phyloP scores from a whole-genome alignment of 2,797 vertebrate species.

The Oceanodroma leucorhoa region DNA sequence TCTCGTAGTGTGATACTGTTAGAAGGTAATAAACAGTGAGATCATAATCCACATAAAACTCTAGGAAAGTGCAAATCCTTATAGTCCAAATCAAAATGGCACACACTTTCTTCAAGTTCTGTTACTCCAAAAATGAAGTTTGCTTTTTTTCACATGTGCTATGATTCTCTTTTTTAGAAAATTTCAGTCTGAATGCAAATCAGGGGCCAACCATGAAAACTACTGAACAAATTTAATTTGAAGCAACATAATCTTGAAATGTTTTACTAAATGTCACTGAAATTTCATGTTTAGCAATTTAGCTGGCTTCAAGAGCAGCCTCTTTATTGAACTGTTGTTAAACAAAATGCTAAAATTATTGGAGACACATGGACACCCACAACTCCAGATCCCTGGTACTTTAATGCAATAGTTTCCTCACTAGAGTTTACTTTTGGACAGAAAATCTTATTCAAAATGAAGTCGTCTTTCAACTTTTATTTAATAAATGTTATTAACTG shows the following conservation, averaged over 20 bases:
- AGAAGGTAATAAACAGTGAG: constrained; percentile 14
- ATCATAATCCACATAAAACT: constrained; percentile 32
- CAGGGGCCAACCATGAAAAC: constrained; percentile 14
- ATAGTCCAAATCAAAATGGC: constrained; percentile 35
- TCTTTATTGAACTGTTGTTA: constrained; percentile 31
- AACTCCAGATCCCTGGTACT: background rate
- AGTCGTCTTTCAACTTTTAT: constrained; percentile 8
- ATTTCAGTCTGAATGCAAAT: constrained; percentile 35
- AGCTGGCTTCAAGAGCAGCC: constrained; percentile 7
- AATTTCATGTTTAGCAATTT: constrained; percentile 35
- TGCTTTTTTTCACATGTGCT: background rate
- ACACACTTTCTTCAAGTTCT: constrained; percentile 4
- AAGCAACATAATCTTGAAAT: constrained; percentile 24
- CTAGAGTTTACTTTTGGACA: constrained; percentile 12
- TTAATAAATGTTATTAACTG: constrained; percentile 44
- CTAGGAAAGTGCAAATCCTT: constrained; percentile 24
- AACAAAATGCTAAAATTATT: constrained; percentile 42
- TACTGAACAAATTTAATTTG: constrained; percentile 31
- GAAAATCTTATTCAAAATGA: background rate
- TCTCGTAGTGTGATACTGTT: constrained; percentile 22
- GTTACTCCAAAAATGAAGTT: background rate
- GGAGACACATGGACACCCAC: constrained; percentile 49
- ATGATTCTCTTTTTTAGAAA: background rate
- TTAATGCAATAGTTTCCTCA: background rate
- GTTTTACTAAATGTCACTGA: constrained; percentile 44